A percentile compares a stretch with the other conserved stretches of the same genome.
Conservation (phyloP, 2,888 invertebrate genomes). For the Fragum fragum region DNA sequence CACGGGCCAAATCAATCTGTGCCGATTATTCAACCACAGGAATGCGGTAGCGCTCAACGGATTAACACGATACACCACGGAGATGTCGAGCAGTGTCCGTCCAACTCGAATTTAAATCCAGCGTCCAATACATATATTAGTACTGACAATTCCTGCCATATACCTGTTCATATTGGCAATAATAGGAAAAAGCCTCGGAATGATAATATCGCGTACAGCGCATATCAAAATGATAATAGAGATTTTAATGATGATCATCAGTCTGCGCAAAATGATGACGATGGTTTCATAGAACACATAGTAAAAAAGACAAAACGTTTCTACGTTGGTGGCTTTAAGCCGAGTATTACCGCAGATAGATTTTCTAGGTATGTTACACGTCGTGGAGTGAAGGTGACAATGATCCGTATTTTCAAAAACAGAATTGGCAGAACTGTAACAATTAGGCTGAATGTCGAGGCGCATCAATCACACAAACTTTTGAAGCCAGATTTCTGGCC, state of each 20-base stretch:
- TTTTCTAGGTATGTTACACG: neutral
- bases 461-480: neutral
- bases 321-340: neutral
- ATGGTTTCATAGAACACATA: neutral
- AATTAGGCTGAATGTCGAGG: constrained; percentile 2
- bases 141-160: too few species aligned
- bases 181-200: too few species aligned
- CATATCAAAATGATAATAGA: neutral
- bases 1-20: too few species aligned
- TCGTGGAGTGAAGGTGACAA: neutral
- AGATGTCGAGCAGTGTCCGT: too few species aligned
- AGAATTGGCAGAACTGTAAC: neutral
- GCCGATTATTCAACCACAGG: too few species aligned
- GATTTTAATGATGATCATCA: neutral
- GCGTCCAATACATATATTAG: too few species aligned
- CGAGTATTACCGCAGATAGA: neutral
- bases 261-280: too few species aligned
- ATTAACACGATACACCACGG: too few species aligned
- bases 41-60: too few species aligned
- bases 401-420: neutral
- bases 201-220: too few species aligned
- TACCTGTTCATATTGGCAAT: too few species aligned
- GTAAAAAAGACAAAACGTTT: neutral
- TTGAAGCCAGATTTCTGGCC: neutral
- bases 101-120: too few species aligned